Percentiles rank a stretch among this genome's conserved stretches.
These are phyloP conservation scores for Euproctis similis DNA, from an alignment of 2,888 invertebrate species.

Conservation along the genomic window DNA sequence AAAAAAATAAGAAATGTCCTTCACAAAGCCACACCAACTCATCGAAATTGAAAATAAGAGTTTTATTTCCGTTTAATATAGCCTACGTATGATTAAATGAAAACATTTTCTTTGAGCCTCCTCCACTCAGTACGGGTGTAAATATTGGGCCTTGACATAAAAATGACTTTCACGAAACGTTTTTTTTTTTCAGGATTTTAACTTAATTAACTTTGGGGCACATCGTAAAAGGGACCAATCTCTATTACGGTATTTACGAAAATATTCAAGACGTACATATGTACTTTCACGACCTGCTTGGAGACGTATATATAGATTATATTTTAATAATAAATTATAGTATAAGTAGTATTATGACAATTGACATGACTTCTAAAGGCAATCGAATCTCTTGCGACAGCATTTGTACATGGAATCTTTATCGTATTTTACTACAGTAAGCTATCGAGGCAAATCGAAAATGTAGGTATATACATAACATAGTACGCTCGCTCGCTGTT, in stretches of 20 bases:
- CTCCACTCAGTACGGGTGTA: constrained; percentile 9
- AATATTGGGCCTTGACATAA: constrained; percentile 13
- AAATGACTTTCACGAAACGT: too few relatives aligned
- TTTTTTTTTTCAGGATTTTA: constrained; percentile 18
- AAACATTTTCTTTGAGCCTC: constrained; percentile 16
- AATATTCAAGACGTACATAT: too few relatives aligned
- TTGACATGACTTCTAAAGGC: too few relatives aligned
- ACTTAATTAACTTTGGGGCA: constrained; percentile 19
- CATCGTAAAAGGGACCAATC: constrained; percentile 13
- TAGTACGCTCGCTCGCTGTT: too few relatives aligned
- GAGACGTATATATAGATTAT: too few relatives aligned
- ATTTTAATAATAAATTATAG: neutral
- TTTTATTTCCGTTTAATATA: constrained; percentile 7
- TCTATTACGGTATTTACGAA: neutral
- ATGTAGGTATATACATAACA: too few relatives aligned
- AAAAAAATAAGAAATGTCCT: too few relatives aligned
- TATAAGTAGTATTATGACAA: constrained; percentile 1
- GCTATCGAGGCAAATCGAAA: too few relatives aligned
- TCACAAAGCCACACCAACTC: constrained; percentile 5
- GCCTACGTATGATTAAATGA: constrained; percentile 13
- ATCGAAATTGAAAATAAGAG: constrained; percentile 12
- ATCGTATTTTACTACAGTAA: too few relatives aligned
- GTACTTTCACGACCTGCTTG: too few relatives aligned
- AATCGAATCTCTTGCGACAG: too few relatives aligned
- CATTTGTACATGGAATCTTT: too few relatives aligned